Percentiles rank a stretch among this genome's conserved stretches.
These are phyloP conservation scores for Drosophila borborema DNA, from an alignment of 2,888 invertebrate species.

Conservation along the genomic window DNA sequence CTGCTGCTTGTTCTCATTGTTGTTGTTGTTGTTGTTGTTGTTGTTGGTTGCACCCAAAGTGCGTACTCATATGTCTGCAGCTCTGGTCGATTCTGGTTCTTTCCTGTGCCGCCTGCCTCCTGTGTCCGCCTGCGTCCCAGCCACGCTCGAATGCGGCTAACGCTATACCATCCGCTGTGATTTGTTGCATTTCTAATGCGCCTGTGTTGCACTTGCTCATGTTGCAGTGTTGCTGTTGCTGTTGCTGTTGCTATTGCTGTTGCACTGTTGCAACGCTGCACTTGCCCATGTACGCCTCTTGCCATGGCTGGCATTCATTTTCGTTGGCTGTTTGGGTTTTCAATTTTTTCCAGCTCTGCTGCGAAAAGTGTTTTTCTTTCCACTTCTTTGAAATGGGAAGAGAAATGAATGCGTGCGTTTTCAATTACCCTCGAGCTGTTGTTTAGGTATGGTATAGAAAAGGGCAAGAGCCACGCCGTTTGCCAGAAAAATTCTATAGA, in stretches of 20 bases:
- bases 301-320: slow-evolving; percentile 61
- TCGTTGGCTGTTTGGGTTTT: slow-evolving; percentile 58
- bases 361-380: slow-evolving; percentile 47
- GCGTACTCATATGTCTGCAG: slow-evolving; percentile 65
- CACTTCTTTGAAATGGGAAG: slow-evolving; percentile 14
- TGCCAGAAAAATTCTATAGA: slow-evolving; percentile 35
- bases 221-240: slow-evolving; percentile 46
- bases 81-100: slow-evolving; percentile 56
- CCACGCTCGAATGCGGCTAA: slow-evolving; percentile 52
- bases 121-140: slow-evolving; percentile 22
- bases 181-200: slow-evolving; percentile 79
- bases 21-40: slow-evolving; percentile 18
- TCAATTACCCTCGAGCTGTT: slow-evolving; percentile 69
- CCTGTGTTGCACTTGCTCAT: slow-evolving; percentile 72
- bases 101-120: slow-evolving; percentile 46
- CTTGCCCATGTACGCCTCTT: slow-evolving; percentile 56
- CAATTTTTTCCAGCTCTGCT: slow-evolving; percentile 61
- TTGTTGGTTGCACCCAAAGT: slow-evolving; percentile 75
- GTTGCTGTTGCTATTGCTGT: slow-evolving; percentile 18
- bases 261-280: slow-evolving; percentile 48
- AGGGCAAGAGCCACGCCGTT: slow-evolving; percentile 51
- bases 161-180: slow-evolving; percentile 59
- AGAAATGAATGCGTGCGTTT: slow-evolving; percentile 61
- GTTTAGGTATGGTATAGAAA: slow-evolving; percentile 40
- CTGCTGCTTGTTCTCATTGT: slow-evolving; percentile 37